phyloP scores from a whole-genome alignment of 1,140 invertebrate species.

The Magallana angulata region DNA sequence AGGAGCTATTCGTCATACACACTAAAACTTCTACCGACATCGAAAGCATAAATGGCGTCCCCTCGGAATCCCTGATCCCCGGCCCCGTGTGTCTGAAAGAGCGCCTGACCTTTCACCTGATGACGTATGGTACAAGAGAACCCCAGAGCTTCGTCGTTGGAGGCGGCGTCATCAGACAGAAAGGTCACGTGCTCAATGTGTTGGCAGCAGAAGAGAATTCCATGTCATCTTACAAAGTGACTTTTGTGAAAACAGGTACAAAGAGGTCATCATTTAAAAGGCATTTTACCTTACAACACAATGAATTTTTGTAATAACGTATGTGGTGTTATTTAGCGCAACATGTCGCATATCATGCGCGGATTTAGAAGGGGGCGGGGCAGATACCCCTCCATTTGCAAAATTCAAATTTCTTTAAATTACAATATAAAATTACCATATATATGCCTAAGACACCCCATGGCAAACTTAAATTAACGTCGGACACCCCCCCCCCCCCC shows the following conservation, averaged over 20 bases:
- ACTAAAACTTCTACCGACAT: neutral
- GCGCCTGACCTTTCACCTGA: neutral
- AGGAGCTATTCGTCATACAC: neutral
- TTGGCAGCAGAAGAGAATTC: neutral
- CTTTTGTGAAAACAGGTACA: neutral
- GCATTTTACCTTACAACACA: too few species aligned
- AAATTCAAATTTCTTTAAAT: too few species aligned
- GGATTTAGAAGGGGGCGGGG: too few species aligned
- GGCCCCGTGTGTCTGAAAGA: neutral
- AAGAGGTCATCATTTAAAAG: too few species aligned
- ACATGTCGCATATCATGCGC: too few species aligned
- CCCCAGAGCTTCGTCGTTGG: neutral
- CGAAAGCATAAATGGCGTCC: neutral
- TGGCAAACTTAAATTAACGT: too few species aligned
- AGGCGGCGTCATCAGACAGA: neutral
- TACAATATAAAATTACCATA: too few species aligned
- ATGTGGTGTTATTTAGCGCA: too few species aligned
- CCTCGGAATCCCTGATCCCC: neutral
- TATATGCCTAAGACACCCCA: too few species aligned
- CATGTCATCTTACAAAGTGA: constrained; percentile 1
- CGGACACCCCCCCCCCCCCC: too few species aligned
- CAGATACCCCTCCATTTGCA: too few species aligned
- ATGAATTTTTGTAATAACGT: too few species aligned
- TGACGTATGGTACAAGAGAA: constrained; percentile 11
- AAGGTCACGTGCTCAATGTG: constrained; percentile 8